Evolutionary conservation across 2,888 invertebrate genomes (phyloP), one percentile per base, ranked within the genome.

Genomic region (Gari tellinella): DNA sequence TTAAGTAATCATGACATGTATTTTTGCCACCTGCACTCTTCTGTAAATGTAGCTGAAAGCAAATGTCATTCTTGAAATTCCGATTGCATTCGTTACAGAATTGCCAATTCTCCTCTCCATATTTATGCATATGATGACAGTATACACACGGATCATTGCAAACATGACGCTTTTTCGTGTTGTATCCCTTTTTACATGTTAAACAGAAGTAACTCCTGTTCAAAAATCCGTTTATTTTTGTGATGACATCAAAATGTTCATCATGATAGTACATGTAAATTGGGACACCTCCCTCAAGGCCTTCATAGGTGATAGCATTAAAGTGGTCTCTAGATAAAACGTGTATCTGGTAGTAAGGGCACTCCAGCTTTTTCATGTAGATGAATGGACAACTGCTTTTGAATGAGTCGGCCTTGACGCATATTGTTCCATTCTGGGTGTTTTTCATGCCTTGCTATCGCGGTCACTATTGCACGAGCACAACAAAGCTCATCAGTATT

Each of bases 171-270:
- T 67, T 60, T 21, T 67, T 67, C 12, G 38, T 48, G 14, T 60
- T 25, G 52, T 67, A 60, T 14, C 67, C 67, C n/a, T 60, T 67
- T 17, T 65, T 65, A 21, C 65, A 65, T 12, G 2, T 19, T 7
- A 15, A 3, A 31, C 76, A 76, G 31, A 67, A 72, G 55, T 68
- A 68, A 49, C 51, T 72, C 17, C 63, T 37, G 26, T 60, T 68
- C 2, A 74, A 43, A 65, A 79, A 72, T 1, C 61, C 70, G 7
- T 67, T 37, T 62, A 78, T 66, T 15, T 23, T 72, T 3, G 78
- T 79, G 1, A 78, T 66, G 1, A 78, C 66, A 57, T 70, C 78
- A 60, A 56, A 77, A 66, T 77, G 78, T 14, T 60, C 38, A 31
- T 70, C 70, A 41, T 78, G 73, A 48, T 60, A 41, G 49, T 72